phyloP scores from a whole-genome alignment of 2,888 invertebrate genomes.

The Tillus elongatus region DNA sequence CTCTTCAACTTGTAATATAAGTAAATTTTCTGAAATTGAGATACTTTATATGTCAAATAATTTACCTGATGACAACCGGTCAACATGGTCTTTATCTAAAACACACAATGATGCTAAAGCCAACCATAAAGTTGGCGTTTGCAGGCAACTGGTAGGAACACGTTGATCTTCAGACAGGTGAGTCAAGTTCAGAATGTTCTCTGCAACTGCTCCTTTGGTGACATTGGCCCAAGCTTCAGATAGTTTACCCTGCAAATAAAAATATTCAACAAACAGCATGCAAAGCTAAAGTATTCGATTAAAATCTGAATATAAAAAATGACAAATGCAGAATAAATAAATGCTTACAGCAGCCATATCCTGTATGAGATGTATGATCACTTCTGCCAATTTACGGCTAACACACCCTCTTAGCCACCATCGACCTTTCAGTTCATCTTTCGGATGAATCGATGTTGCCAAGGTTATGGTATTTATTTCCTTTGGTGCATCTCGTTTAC shows the following conservation, averaged over 20 bases:
- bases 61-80: constrained; percentile 57
- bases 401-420: constrained; percentile 89
- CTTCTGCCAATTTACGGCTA: constrained; percentile 75
- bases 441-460: constrained; percentile 50
- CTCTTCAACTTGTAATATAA: no score
- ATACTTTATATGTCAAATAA: background rate
- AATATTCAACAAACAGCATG: no score
- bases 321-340: no score
- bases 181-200: constrained; percentile 75
- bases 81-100: constrained; percentile 83
- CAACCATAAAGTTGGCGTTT: constrained; percentile 81
- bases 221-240: constrained; percentile 78
- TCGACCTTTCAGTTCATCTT: constrained; percentile 47
- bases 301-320: constrained; percentile 9
- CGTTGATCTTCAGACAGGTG: constrained; percentile 69
- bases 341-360: constrained; percentile 82
- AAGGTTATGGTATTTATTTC: constrained; percentile 50
- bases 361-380: constrained; percentile 75
- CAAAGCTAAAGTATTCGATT: constrained; percentile 8
- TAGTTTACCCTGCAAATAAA: constrained; percentile 65
- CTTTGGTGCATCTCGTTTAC: constrained; percentile 40
- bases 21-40: background rate
- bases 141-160: constrained; percentile 67
- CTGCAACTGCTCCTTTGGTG: constrained; percentile 80
- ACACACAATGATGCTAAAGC: constrained; percentile 89